Conservation (phyloP, 1,140 invertebrate genomes). For the Eriocheir sinensis region DNA sequence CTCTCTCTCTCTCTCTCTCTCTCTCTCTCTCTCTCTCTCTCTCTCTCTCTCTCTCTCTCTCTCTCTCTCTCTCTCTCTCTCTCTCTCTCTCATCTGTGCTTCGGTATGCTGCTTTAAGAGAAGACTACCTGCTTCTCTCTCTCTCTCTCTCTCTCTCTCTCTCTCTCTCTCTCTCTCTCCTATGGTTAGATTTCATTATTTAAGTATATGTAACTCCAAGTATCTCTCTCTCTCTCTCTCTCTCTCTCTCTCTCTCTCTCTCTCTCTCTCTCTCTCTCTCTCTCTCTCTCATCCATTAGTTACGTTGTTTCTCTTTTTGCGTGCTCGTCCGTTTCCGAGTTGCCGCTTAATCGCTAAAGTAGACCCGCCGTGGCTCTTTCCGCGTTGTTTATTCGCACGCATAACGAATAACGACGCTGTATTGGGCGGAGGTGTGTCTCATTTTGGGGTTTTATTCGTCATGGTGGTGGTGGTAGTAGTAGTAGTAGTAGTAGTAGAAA, state of each 20-base stretch:
- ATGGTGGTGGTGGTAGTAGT: neutral
- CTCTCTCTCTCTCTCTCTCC: too few species aligned
- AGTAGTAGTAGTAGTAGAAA: neutral
- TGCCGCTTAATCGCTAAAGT: neutral
- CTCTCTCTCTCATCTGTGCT: neutral
- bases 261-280: too few species aligned
- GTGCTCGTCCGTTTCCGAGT: neutral
- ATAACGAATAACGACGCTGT: too few species aligned
- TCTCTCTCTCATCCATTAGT: neutral
- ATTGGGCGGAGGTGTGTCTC: too few species aligned
- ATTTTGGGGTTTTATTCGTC: too few species aligned
- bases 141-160: too few species aligned
- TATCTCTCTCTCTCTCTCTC: too few species aligned
- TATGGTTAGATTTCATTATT: too few species aligned
- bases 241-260: too few species aligned
- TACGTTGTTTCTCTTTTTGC: neutral
- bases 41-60: conserved; percentile 18
- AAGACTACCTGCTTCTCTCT: neutral
- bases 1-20: conserved; percentile 17
- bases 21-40: neutral
- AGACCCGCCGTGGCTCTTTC: neutral
- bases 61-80: conserved; percentile 12
- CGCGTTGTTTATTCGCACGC: neutral
- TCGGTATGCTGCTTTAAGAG: neutral
- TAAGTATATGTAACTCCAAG: too few species aligned